Evolutionary conservation across 2,888 invertebrate species (phyloP), one percentile per base, ranked within the genome.

Genomic region (Biston betularia): DNA sequence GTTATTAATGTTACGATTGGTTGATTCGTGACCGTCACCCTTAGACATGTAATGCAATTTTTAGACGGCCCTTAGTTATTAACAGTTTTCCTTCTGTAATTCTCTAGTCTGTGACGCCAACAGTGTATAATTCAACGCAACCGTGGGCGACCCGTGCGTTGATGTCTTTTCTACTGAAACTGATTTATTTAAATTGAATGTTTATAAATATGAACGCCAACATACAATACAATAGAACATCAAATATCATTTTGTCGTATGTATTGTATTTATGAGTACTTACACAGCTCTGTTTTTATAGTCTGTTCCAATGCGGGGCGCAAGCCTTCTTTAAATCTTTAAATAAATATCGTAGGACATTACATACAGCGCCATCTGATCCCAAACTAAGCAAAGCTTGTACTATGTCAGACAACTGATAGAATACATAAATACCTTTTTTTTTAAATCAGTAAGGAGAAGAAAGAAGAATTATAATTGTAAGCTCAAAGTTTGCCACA

Each of bases 141-240:
- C 9, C 35, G 49, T 24, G 42, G 8, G 54, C 42, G 24, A 55
- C 52, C 61, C 42, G 56, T 63, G 68, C 72, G 69, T 72, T 72
- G 72, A 72, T 59, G 70, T 72, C 70, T 72, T 72, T 68, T 68
- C 63, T 65, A 64, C 42, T 56, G 53, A 14, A 56, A 15, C 34
- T 50, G 49, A 67, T 62, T 58, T 63, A 54, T 61, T 61, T 54
- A 54, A 54, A 61, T 61, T 63, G 12, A 52, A 50, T 57, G 35
- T 57, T 63, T 57, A 42, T 24, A 46, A 48, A 50, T 52, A n/a
- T 48, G 44, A 34, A 6, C 48, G 34, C 33, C 11, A 44, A 35
- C 15, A n/a, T 54, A 53, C 24, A 12, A 12, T n/a, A 54, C 42
- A 42, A 42, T 54, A 42, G 42, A 54, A 44, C 42, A 54, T 44